A percentile compares a stretch with the other conserved stretches of the same genome.
phyloP scores from a whole-genome alignment of 2,888 invertebrate genomes.

The Anthophora plumipes region DNA sequence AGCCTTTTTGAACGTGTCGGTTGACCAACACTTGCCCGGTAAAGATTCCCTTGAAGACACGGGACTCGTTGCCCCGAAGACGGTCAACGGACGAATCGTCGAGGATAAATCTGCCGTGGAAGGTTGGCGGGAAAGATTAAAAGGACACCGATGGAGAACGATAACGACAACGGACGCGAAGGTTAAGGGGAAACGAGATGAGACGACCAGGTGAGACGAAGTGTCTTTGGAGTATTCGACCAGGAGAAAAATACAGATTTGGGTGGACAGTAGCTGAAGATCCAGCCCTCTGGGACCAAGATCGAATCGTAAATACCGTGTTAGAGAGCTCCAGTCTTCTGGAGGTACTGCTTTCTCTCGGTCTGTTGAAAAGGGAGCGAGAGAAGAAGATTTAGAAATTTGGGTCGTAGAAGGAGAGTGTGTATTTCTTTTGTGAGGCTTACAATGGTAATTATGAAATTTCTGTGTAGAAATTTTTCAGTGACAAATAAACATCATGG shows the following conservation, averaged over 20 bases:
- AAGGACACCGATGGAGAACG: slow-evolving; percentile 45
- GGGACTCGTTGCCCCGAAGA: slow-evolving; percentile 33
- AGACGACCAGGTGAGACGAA: slow-evolving; percentile 27
- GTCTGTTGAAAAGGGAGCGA: not conserved
- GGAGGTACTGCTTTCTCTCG: not conserved
- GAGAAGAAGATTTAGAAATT: not conserved
- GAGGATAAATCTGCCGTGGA: slow-evolving; percentile 61
- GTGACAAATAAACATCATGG: no score
- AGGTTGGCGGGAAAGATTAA: slow-evolving; percentile 60
- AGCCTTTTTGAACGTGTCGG: slow-evolving; percentile 44
- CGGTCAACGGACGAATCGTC: slow-evolving; percentile 60
- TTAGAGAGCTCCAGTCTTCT: not conserved
- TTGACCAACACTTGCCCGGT: slow-evolving; percentile 17
- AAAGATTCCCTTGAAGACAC: not conserved
- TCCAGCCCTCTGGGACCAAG: slow-evolving; percentile 27
- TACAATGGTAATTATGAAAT: no score
- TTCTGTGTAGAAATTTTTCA: no score
- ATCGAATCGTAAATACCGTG: slow-evolving; percentile 24
- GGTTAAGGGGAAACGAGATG: not conserved
- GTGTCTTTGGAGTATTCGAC: slow-evolving; percentile 1
- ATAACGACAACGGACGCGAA: no score
- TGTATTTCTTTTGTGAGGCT: not conserved
- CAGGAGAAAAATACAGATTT: slow-evolving; percentile 56
- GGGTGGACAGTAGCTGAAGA: slow-evolving; percentile 24
- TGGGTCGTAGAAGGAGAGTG: not conserved